Evolutionary conservation across 2,888 invertebrate species (phyloP), one percentile per base, ranked within the genome.

Genomic region (Panzeria rudis): DNA sequence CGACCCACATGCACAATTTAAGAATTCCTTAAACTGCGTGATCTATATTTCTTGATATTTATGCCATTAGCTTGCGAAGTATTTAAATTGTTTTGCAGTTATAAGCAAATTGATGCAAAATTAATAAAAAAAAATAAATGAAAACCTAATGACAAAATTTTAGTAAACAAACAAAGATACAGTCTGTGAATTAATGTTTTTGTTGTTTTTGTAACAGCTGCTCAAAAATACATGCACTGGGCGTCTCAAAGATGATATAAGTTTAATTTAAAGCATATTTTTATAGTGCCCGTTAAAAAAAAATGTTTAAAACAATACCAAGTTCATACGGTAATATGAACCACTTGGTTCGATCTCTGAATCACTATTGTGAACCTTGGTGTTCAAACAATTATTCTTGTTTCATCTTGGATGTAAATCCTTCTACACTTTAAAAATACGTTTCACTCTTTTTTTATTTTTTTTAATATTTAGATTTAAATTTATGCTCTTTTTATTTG

Each of bases 91-190:
- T 23, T 20, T 20, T n/a, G 44, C 20, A 7, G 9, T 0, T 11
- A 35, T 56, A 72, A 56, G 32, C 17, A 73, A 80, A 80, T 41
- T 66, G 71, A 71, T 56, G 4, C n/a, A 17, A 76, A 83, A 83
- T 72, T 56, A 82, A 77, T 17, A 59, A 71, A 75, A 62, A 78
- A 29, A 75, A 61, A 66, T 56, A 81, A 75, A 72, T 23, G 29
- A 56, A n/a, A 77, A 47, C 29, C 41, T 56, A 77, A 76, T 62
- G 23, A 61, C 54, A 62, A 76, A 62, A 38, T 35, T 61, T 50
- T 25, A 62, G 9, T 56, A 69, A 69, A 76, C 32, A 75, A 73
- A 75, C n/a, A 6, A 52, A 47, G 8, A 59, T 17, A n/a, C 25
- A 35, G 23, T 23, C 23, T 23, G 44, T 3, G 2, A 23, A n/a